These are phyloP conservation scores for Ptychadena robeensis DNA, from an alignment of 2,797 vertebrate genomes.

Conservation along the genomic window DNA sequence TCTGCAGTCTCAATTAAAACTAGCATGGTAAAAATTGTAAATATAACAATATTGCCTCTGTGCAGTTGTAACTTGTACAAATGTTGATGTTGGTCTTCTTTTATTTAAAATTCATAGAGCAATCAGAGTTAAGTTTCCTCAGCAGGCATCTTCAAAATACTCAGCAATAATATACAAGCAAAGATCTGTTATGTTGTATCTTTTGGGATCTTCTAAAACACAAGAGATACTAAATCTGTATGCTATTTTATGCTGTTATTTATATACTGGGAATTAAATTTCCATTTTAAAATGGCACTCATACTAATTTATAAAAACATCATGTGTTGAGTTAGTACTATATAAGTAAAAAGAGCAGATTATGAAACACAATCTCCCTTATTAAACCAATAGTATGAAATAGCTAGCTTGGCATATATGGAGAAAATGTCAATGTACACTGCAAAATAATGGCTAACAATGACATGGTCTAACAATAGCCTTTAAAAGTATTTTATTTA, in stretches of 20 bases:
- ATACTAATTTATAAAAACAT: too few relatives aligned
- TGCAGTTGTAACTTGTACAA: neutral
- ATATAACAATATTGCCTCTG: neutral
- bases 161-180: slow-evolving; percentile 4
- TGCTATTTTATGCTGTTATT: slow-evolving; percentile 13
- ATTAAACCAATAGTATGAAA: too few relatives aligned
- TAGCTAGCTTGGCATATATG: too few relatives aligned
- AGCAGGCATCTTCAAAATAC: slow-evolving; percentile 18
- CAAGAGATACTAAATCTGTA: slow-evolving; percentile 24
- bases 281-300: neutral
- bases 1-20: neutral
- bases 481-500: too few relatives aligned
- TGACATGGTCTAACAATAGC: too few relatives aligned
- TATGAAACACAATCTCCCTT: too few relatives aligned
- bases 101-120: slow-evolving; percentile 27
- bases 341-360: neutral
- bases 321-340: too few relatives aligned
- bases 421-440: too few relatives aligned
- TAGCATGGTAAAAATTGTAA: slow-evolving; percentile 5
- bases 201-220: neutral
- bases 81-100: neutral
- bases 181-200: neutral
- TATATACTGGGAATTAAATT: slow-evolving; percentile 14
- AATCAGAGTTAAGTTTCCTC: slow-evolving; percentile 13
- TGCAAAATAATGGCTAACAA: too few relatives aligned